Evolutionary conservation across 2,888 invertebrate genomes (phyloP).

Genomic region (Drosophila silvestris): DNA sequence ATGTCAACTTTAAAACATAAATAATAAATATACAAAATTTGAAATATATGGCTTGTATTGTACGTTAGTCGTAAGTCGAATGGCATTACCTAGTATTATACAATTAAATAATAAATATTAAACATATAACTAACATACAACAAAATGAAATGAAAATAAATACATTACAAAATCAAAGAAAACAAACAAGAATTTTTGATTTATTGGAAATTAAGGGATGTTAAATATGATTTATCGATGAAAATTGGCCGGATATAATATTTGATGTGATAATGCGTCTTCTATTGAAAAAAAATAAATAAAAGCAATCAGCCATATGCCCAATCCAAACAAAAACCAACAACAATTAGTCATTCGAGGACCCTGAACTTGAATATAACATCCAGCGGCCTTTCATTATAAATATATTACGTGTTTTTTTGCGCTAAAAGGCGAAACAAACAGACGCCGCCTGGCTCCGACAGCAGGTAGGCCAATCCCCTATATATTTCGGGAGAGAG

Average conservation of each 20-base stretch:
- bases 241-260: slow-evolving; percentile 57
- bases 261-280: slow-evolving; percentile 52
- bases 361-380: slow-evolving; percentile 16
- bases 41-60: slow-evolving; percentile 62
- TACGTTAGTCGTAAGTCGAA: slow-evolving; percentile 66
- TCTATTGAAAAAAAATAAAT: slow-evolving; percentile 11
- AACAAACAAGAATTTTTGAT: neutral
- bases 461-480: slow-evolving; percentile 52
- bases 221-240: slow-evolving; percentile 57
- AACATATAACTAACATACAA: slow-evolving; percentile 55
- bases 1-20: slow-evolving; percentile 49
- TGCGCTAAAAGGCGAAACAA: slow-evolving; percentile 70
- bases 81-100: slow-evolving; percentile 76
- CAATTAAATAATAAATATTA: slow-evolving; percentile 54
- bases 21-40: slow-evolving; percentile 37
- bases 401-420: slow-evolving; percentile 72
- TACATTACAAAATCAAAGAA: slow-evolving; percentile 68
- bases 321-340: slow-evolving; percentile 56
- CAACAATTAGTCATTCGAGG: slow-evolving; percentile 60
- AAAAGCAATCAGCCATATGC: slow-evolving; percentile 55
- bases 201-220: slow-evolving; percentile 6
- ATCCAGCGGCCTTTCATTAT: slow-evolving; percentile 72
- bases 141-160: slow-evolving; percentile 68
- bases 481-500: slow-evolving; percentile 32
- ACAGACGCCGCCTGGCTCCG: slow-evolving; percentile 65